These are phyloP conservation scores for Phengaris arion DNA, from an alignment of 2,888 invertebrate genomes.

Conservation along the genomic window DNA sequence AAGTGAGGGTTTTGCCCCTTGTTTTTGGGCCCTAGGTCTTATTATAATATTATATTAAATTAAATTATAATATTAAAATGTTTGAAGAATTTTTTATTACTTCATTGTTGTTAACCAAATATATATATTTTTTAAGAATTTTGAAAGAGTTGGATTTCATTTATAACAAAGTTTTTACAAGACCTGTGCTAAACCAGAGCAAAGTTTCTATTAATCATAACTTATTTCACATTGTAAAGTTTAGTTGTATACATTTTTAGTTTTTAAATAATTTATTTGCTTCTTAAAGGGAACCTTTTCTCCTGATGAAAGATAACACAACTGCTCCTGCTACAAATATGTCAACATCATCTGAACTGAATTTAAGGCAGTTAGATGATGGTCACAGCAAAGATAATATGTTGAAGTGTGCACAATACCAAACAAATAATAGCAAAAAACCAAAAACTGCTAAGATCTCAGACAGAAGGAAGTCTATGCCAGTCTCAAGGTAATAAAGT, in stretches of 20 bases:
- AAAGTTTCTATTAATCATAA: too few relatives aligned
- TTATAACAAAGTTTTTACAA: too few relatives aligned
- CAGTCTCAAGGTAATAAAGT: constrained; percentile 49
- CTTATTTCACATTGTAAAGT: neutral
- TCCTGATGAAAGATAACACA: constrained; percentile 3
- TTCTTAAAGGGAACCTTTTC: neutral
- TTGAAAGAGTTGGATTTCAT: too few relatives aligned
- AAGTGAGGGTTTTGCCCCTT: too few relatives aligned
- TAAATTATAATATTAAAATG: too few relatives aligned
- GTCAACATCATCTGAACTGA: constrained; percentile 6
- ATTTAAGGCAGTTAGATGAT: neutral
- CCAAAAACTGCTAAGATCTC: constrained; percentile 44
- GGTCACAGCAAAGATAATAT: constrained; percentile 45
- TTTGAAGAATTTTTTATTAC: too few relatives aligned
- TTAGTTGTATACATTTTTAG: neutral
- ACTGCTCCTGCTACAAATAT: neutral
- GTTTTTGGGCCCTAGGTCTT: too few relatives aligned
- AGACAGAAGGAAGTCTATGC: constrained; percentile 58
- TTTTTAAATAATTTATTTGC: neutral
- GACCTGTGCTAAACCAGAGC: too few relatives aligned
- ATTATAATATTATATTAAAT: too few relatives aligned
- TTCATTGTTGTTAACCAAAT: too few relatives aligned
- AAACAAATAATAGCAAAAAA: constrained; percentile 31
- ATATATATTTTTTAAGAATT: too few relatives aligned
- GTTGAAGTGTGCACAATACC: constrained; percentile 32